Percentiles rank a stretch among this genome's conserved stretches.
phyloP scores from a whole-genome alignment of 2,797 vertebrate species.

The Acanthornis magna region DNA sequence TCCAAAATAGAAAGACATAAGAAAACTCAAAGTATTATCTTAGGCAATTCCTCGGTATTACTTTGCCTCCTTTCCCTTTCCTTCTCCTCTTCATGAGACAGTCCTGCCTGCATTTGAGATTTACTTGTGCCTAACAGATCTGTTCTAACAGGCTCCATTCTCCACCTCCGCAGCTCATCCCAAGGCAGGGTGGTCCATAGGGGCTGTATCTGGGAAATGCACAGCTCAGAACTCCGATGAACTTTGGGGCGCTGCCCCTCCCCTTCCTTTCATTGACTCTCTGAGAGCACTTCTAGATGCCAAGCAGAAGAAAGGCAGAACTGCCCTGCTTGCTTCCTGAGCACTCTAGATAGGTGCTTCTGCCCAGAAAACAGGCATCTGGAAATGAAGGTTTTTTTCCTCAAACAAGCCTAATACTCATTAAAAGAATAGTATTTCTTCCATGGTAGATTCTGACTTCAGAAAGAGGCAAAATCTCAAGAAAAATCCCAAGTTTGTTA shows the following conservation, averaged over 20 bases:
- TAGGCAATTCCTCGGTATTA: background rate
- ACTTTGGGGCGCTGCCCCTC: background rate
- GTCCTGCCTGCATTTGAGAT: background rate
- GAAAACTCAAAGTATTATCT: background rate
- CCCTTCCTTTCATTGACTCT: background rate
- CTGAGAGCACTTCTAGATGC: background rate
- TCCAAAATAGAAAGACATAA: background rate
- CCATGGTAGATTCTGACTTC: background rate
- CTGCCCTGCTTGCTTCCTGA: background rate
- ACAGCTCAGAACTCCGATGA: background rate
- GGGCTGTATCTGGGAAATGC: background rate
- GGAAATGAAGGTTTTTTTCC: background rate
- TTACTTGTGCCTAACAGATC: background rate
- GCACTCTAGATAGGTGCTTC: background rate
- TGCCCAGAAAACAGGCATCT: background rate
- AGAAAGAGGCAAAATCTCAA: background rate
- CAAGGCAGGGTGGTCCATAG: background rate
- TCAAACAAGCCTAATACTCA: background rate
- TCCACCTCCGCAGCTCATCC: background rate
- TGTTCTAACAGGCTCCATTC: background rate
- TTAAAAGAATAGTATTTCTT: background rate
- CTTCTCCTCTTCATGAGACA: background rate
- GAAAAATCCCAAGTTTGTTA: background rate
- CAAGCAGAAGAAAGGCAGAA: background rate
- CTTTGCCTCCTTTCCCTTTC: background rate